Conservation (phyloP, 2,888 invertebrate genomes). For the Rotaria sp. region DNA sequence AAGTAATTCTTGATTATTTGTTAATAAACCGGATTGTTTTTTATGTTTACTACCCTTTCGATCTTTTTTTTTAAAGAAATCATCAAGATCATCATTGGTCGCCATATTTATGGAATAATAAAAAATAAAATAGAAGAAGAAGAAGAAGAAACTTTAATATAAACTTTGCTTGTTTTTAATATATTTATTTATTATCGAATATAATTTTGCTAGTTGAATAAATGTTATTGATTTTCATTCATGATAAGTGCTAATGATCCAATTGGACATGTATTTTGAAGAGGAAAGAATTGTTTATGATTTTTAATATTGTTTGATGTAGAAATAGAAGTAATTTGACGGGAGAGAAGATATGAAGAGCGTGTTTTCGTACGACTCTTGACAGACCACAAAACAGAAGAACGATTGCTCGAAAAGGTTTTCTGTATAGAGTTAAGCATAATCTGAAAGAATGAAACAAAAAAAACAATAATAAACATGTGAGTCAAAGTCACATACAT, state of each 20-base stretch:
- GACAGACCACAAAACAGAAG: constrained; percentile 2
- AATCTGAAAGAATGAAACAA: not conserved
- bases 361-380: constrained; percentile 3
- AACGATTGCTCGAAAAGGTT: not conserved
- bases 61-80: constrained; percentile 25
- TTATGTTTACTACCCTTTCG: not conserved
- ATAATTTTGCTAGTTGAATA: not conserved
- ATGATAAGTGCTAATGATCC: not conserved
- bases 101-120: constrained; percentile 5
- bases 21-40: not conserved
- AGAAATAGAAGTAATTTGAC: not conserved
- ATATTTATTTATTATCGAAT: not conserved
- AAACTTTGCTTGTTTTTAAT: not conserved
- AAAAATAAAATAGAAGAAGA: not conserved
- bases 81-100: constrained; percentile 3
- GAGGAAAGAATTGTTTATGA: not conserved
- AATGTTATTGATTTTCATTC: not conserved
- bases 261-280: not conserved
- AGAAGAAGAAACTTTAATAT: not conserved
- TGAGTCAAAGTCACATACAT: not conserved
- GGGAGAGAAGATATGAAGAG: not conserved
- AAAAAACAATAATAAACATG: not conserved
- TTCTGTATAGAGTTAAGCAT: constrained; percentile 6
- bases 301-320: not conserved
- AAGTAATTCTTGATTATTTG: constrained; percentile 24